Evolutionary conservation across 2,797 vertebrate genomes (phyloP), one percentile per base, ranked within the genome.

Genomic region (Uromys caudimaculatus): DNA sequence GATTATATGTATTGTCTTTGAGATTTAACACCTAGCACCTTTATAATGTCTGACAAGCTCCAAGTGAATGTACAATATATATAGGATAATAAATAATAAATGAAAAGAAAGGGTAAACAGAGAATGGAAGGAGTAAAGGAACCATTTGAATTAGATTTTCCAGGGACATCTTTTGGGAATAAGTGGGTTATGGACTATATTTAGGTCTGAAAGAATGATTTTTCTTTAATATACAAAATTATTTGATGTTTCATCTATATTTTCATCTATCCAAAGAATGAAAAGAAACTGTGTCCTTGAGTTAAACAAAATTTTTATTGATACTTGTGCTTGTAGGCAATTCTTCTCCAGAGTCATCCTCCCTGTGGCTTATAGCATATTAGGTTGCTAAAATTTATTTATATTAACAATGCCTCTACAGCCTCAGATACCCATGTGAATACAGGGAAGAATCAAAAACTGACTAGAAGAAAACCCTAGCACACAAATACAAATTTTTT

Each of bases 321-420:
- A 92, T 75, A 94, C 94, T 89, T 94, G 58, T 94, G 47, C 41
- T 95, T 83, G 8, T 75, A 84, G 87, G 64, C 0, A 13, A 83
- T 91, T 94, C 77, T 93, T 62, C 89, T 89, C 84, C 13, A 73
- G 62, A 69, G 76, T 95, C 86, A 71, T 91, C 84, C 89, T 52
- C 56, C 24, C 91, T 76, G 62, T 94, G 91, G 52, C 52, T 95
- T 93, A 84, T 35, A 92, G 73, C 19, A 84, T 89, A 95, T 94
- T 92, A 94, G 88, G 52, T 47, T 94, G 54, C 58, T 94, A 91
- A 89, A 62, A 73, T 32, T 41, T 96, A 94, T 94, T 95, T 97
- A 94, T 91, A 96, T 89, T 67, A 93, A 93, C 52, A 95, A 90
- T 90, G n/a, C 24, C 1, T 93, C 44, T 69, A 87, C 47, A n/a